These are phyloP conservation scores for Trematomus bernacchii DNA, from an alignment of 2,797 vertebrate genomes.

Conservation along the genomic window DNA sequence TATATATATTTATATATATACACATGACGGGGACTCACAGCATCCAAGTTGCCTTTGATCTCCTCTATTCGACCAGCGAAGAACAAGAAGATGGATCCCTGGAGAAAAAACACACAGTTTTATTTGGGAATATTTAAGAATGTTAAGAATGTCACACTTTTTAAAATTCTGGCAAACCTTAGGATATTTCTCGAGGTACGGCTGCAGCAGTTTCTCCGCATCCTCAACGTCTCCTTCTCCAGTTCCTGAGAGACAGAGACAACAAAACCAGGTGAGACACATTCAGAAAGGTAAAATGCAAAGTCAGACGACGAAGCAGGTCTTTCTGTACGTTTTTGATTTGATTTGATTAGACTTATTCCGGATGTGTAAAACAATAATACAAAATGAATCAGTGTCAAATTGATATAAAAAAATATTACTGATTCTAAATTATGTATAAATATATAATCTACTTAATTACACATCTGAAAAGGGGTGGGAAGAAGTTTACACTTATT, in stretches of 20 bases:
- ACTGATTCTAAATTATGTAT: no score
- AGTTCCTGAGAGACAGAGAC: conserved; percentile 89
- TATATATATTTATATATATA: no score
- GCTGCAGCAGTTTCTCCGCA: conserved; percentile 93
- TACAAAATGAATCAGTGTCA: no score
- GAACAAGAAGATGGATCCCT: conserved; percentile 99
- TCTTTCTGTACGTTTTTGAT: no score
- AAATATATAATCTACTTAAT: no score
- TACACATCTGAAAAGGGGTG: no score
- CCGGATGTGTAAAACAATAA: no score
- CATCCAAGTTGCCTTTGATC: conserved; percentile 96
- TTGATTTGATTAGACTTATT: no score
- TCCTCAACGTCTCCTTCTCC: conserved; percentile 95
- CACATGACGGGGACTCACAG: conserved; percentile 83
- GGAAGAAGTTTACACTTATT: no score
- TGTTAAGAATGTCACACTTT: neutral
- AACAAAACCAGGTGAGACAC: neutral
- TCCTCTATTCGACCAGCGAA: conserved; percentile 98
- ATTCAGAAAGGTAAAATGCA: no score
- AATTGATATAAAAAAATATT: no score
- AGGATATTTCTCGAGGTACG: conserved; percentile 94
- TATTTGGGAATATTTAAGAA: conserved; percentile 4
- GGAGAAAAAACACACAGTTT: conserved; percentile 46
- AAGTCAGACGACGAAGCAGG: no score
- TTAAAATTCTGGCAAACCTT: conserved; percentile 79